These are phyloP conservation scores for Pomacea maculata DNA, from an alignment of 1,140 invertebrate genomes.

Conservation along the genomic window DNA sequence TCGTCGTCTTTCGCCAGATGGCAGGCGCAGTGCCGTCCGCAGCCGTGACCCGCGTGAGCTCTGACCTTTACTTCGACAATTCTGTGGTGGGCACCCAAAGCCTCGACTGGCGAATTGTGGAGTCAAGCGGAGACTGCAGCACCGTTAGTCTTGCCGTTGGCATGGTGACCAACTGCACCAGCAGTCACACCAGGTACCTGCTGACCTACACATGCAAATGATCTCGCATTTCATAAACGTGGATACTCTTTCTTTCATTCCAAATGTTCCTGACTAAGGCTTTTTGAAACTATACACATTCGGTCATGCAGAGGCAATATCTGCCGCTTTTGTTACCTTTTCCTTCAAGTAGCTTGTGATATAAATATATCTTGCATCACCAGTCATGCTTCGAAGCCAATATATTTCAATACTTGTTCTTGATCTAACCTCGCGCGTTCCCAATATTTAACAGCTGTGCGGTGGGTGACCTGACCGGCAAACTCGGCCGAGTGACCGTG, in stretches of 20 bases:
- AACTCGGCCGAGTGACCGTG: constrained; percentile 75
- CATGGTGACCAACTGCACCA: constrained; percentile 51
- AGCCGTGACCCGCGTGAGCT: constrained; percentile 77
- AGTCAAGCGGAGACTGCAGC: constrained; percentile 23
- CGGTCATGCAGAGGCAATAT: not conserved
- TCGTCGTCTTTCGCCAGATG: constrained; percentile 76
- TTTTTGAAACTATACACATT: not conserved
- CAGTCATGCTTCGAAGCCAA: not conserved
- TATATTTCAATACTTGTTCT: not conserved
- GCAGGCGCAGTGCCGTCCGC: constrained; percentile 59
- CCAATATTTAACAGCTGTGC: constrained; percentile 59
- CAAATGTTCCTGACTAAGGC: not conserved
- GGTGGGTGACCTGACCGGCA: constrained; percentile 82
- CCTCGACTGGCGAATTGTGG: constrained; percentile 29
- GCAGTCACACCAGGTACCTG: constrained; percentile 23
- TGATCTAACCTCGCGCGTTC: not conserved
- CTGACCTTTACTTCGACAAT: constrained; percentile 69
- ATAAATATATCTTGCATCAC: not conserved
- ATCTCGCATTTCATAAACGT: not conserved
- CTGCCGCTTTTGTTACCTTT: not conserved
- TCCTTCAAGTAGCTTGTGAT: not conserved
- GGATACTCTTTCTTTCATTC: not conserved
- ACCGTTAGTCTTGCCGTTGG: constrained; percentile 37
- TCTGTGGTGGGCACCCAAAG: not conserved
- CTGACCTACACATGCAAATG: not conserved